Evolutionary conservation across 2,113 vertebrate genomes (phyloP).

Genomic region (Gasterosteus nipponicus): DNA sequence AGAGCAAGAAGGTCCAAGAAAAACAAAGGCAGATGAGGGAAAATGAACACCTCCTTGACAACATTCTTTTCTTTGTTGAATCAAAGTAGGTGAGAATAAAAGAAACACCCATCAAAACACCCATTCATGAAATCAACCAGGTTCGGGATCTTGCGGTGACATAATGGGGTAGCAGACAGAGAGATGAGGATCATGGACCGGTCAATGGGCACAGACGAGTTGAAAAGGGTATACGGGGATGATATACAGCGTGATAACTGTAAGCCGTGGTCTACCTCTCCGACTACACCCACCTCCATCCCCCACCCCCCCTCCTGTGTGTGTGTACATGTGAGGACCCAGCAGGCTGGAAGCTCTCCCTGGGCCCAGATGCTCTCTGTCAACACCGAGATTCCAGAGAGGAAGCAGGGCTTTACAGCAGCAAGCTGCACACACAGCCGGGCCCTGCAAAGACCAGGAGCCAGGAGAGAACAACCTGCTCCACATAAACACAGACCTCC

Average conservation of each 20-base stretch:
- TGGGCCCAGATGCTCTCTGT: slow-evolving; percentile 83
- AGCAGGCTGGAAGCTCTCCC: slow-evolving; percentile 80
- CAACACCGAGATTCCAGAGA: slow-evolving; percentile 82
- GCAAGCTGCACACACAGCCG: slow-evolving; percentile 75
- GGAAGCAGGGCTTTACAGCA: slow-evolving; percentile 81
- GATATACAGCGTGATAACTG: slow-evolving; percentile 18
- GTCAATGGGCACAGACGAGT: slow-evolving; percentile 30
- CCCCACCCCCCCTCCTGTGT: slow-evolving; percentile 37
- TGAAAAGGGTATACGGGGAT: slow-evolving; percentile 21
- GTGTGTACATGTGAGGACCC: slow-evolving; percentile 65
- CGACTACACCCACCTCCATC: neutral
- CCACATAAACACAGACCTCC: slow-evolving; percentile 76
- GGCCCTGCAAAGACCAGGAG: slow-evolving; percentile 79
- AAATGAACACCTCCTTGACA: slow-evolving; percentile 73
- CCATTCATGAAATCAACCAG: slow-evolving; percentile 68
- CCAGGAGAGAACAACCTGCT: slow-evolving; percentile 76
- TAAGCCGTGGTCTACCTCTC: slow-evolving; percentile 32
- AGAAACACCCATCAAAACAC: slow-evolving; percentile 72
- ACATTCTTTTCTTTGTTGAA: slow-evolving; percentile 78
- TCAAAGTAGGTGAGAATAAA: slow-evolving; percentile 71
- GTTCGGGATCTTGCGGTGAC: slow-evolving; percentile 37
- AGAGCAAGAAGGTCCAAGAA: slow-evolving; percentile 70
- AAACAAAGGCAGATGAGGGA: slow-evolving; percentile 75
- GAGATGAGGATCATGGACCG: slow-evolving; percentile 1
- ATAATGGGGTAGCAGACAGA: slow-evolving; percentile 2